phyloP scores from a whole-genome alignment of 1,140 invertebrate genomes.

The Oncopodura yosiiana region DNA sequence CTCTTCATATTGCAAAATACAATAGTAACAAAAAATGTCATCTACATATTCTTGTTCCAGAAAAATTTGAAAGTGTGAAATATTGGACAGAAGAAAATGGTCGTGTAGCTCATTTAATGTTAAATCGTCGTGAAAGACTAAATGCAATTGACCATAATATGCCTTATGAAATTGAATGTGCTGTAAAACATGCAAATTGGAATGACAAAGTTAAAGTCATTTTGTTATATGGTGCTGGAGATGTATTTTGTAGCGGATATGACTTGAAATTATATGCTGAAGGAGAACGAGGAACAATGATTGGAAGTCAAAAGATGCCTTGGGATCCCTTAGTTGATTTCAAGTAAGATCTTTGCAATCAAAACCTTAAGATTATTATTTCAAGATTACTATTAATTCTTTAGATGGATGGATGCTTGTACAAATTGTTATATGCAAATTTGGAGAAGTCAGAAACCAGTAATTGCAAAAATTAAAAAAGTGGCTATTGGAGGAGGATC shows the following conservation, averaged over 20 bases:
- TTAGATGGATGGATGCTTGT: slow-evolving; percentile 26
- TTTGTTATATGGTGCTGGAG: slow-evolving; percentile 31
- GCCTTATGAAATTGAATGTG: slow-evolving; percentile 20
- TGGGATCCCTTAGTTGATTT: slow-evolving; percentile 34
- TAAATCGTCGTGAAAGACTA: slow-evolving; percentile 19
- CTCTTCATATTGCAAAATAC: too few relatives aligned
- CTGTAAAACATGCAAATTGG: slow-evolving; percentile 20
- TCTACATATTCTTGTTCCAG: not conserved
- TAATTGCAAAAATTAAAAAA: slow-evolving; percentile 32
- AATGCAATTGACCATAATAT: slow-evolving; percentile 27
- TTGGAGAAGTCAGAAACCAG: slow-evolving; percentile 35
- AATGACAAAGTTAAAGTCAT: slow-evolving; percentile 27
- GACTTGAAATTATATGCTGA: slow-evolving; percentile 35
- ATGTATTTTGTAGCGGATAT: slow-evolving; percentile 35
- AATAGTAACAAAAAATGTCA: too few relatives aligned
- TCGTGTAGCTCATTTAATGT: slow-evolving; percentile 26
- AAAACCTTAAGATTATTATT: not conserved
- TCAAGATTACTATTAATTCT: not conserved
- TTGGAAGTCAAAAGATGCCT: slow-evolving; percentile 33
- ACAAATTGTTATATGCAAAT: slow-evolving; percentile 33
- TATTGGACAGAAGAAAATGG: slow-evolving; percentile 27
- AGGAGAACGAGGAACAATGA: slow-evolving; percentile 9
- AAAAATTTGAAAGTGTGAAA: slow-evolving; percentile 22
- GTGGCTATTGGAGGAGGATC: slow-evolving; percentile 35
- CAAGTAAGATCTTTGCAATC: not conserved